Conservation (phyloP, 2,113 vertebrate species). For the Malurus melanocephalus region DNA sequence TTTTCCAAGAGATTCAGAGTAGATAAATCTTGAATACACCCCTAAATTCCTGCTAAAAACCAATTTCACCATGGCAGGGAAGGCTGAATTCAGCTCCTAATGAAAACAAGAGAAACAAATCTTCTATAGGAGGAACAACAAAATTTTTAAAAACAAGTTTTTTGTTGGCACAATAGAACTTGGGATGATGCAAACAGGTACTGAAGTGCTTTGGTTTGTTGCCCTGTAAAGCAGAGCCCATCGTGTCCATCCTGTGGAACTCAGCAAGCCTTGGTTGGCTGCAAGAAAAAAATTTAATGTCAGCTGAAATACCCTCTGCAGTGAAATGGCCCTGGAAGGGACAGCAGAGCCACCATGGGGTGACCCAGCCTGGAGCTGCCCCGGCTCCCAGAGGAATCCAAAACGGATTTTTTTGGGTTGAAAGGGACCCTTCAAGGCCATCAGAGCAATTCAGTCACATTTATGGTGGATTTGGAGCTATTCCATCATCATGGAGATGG, state of each 20-base stretch:
- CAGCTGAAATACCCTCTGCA: background rate
- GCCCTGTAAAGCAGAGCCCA: background rate
- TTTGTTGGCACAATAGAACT: background rate
- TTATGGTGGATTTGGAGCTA: background rate
- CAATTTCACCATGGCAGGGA: background rate
- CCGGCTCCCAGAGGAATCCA: rapidly evolving
- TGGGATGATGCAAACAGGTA: background rate
- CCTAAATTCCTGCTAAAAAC: background rate
- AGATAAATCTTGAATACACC: background rate
- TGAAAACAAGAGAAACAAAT: background rate
- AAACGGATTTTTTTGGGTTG: background rate
- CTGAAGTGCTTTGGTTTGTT: background rate
- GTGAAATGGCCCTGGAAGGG: background rate
- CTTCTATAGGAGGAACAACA: too few relatives aligned
- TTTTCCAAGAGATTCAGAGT: background rate
- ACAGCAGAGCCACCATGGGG: background rate
- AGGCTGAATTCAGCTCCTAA: background rate
- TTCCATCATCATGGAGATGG: background rate
- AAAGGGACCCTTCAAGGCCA: background rate
- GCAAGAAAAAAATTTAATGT: background rate
- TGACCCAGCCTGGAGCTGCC: background rate
- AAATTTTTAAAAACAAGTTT: background rate
- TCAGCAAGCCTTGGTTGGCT: background rate
- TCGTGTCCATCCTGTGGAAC: too few relatives aligned
- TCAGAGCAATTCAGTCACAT: background rate